Base-by-base conservation (phyloP, 2,888 invertebrate species). In the Habrosyne pyritoides region DNA sequence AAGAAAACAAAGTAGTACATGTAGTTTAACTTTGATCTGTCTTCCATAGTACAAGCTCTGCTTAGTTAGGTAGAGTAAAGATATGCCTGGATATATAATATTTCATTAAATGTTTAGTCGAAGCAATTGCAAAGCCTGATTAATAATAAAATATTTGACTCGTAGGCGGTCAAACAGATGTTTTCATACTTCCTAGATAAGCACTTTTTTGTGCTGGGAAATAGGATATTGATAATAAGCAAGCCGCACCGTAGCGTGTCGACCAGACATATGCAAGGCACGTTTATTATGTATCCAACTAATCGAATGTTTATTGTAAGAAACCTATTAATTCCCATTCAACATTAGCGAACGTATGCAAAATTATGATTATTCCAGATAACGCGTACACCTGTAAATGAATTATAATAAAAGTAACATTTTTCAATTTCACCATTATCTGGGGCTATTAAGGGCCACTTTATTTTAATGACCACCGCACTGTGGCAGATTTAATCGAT, bases 401-500 rank as follows among this genome's bases (percentile, higher is more conserved):
- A 67, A 70, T 55, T 58, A 52, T 55, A 28, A 66, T 61, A 57
- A 64, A 70, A 68, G 63, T 62, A 64, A 72, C 73, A 72, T 68
- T 65, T 67, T 75, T 77, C 73, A 78, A 77, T 77, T 81, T 77
- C 64, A 73, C 67, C 67, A 66, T 76, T 84, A 83, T 84, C 84
- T 64, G 67, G 64, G 68, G 75, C 81, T 86, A 87, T 87, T 88
- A 87, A 81, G 73, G 79, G 75, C 66, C 79, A 74, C 67, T 83
- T 84, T 85, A 84, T 84, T 87, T 85, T 87, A 86, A 87, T 87
- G 87, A 74, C 81, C 84, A 79, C 84, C 81, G 75, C 75, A 76
- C 67, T 75, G 80, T 70, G 75, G 77, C 77, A 84, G 89, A 89
- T 89, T 84, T 86, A 87, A 89, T 89, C 89, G 83, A 75, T 65